Conservation (phyloP, 2,113 vertebrate species). For the Pituophis catenifer region DNA sequence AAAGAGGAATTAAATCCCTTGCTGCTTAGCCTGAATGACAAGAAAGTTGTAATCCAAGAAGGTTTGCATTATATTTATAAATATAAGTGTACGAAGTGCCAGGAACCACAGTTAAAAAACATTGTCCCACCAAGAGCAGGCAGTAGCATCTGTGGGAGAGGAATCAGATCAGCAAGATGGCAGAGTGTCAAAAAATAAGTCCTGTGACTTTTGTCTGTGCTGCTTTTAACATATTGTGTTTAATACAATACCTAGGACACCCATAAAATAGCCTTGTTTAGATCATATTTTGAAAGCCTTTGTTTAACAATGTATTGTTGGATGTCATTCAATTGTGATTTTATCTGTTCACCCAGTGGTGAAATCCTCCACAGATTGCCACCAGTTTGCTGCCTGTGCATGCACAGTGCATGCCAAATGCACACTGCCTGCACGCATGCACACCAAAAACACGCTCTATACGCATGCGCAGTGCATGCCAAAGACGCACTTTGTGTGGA, state of each 20-base stretch:
- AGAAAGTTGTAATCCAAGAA: too few species aligned
- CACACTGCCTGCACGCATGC: too few species aligned
- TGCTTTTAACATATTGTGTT: not conserved
- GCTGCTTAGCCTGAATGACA: not conserved
- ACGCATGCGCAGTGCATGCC: too few species aligned
- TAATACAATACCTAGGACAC: not conserved
- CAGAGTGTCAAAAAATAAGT: not conserved
- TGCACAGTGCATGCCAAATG: too few species aligned
- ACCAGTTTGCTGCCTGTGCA: too few species aligned
- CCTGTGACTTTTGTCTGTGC: not conserved
- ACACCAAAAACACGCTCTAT: too few species aligned
- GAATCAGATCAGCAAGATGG: not conserved
- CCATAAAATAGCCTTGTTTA: not conserved
- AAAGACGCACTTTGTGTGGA: too few species aligned
- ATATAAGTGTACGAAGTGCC: not conserved
- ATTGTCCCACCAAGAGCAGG: too few species aligned
- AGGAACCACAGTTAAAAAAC: too few species aligned
- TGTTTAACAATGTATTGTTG: not conserved
- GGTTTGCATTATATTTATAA: not conserved
- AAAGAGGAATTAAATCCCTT: not conserved
- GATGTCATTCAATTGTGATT: not conserved
- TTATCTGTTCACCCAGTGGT: not conserved
- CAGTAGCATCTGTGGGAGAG: not conserved
- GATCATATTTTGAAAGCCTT: not conserved
- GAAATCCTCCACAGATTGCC: too few species aligned